phyloP scores from a whole-genome alignment of 2,113 vertebrate species.

The Anolis carolinensis region DNA sequence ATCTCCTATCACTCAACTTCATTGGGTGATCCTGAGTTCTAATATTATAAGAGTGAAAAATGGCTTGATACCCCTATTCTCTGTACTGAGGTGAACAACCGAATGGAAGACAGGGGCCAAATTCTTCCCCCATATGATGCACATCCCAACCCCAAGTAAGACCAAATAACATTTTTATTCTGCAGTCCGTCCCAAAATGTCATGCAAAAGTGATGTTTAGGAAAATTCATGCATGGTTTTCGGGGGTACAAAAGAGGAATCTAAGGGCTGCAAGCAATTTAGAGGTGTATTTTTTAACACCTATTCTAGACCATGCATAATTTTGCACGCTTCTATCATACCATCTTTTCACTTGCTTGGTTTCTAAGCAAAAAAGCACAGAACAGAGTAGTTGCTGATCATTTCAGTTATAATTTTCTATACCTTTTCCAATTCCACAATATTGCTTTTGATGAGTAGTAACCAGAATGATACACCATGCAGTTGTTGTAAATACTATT shows the following conservation, averaged over 20 bases:
- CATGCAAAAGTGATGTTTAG: no score
- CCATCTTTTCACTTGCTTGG: background rate
- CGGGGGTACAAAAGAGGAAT: no score
- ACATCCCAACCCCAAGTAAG: no score
- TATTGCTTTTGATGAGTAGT: background rate
- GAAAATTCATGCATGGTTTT: no score
- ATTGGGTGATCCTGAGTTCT: background rate
- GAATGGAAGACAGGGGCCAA: no score
- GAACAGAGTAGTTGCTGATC: background rate
- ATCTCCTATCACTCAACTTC: background rate
- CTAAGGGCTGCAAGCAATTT: no score
- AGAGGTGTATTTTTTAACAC: background rate
- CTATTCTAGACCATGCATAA: background rate
- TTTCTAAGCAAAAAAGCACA: background rate
- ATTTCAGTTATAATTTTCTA: background rate
- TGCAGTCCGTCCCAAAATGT: no score
- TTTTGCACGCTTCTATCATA: background rate
- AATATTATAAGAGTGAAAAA: background rate
- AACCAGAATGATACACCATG: background rate
- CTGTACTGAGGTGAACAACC: no score
- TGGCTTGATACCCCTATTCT: no score
- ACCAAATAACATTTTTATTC: no score
- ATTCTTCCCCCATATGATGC: no score
- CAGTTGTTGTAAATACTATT: background rate
- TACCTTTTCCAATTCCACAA: background rate